Base-by-base conservation (phyloP, 2,888 invertebrate species). In the Epirrita christyi region DNA sequence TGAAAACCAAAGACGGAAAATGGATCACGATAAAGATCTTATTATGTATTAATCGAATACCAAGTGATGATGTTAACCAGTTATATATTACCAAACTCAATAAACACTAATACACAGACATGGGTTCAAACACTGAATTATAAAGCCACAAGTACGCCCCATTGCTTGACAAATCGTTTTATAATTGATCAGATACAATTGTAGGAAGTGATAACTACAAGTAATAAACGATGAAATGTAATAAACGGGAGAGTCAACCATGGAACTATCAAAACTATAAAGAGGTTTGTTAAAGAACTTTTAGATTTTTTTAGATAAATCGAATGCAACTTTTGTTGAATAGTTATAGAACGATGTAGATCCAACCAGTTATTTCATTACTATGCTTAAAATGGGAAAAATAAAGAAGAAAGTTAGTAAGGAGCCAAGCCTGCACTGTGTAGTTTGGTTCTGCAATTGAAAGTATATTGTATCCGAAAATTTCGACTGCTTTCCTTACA, bases 101-200 rank as follows among this genome's bases (percentile, higher is more conserved):
- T 63, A 61, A 63, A 61, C 48, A 64, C 43, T 61, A 51, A 61
- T 61, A 55, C 60, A 55, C 45, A 53, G 51, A 55, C 58, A 54
- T 47, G 58, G 52, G 63, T 59, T 59, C 55, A 58, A 56, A 34
- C 48, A 59, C 56, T 61, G 57, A 59, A 61, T 65, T 59, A 61
- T 59, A 54, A 52, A 53, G 47, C 46, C 59, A 38, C 63, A 60
- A 67, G 65, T 47, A 62, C 60, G 64, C 68, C 68, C 72, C 53
- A 61, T 66, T 66, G 72, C 59, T 64, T 66, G 60, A 68, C 59
- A 68, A 73, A 73, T 73, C 64, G 68, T 61, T 71, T 66, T 66
- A 70, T 63, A 66, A 72, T 67, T 62, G 63, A 69, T 66, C 55
- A 70, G 55, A 59, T 57, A 48, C 61, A 55, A 61, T 61, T 41